Evolutionary conservation across 2,888 invertebrate genomes (phyloP).

Genomic region (Polylopha cassiicola): DNA sequence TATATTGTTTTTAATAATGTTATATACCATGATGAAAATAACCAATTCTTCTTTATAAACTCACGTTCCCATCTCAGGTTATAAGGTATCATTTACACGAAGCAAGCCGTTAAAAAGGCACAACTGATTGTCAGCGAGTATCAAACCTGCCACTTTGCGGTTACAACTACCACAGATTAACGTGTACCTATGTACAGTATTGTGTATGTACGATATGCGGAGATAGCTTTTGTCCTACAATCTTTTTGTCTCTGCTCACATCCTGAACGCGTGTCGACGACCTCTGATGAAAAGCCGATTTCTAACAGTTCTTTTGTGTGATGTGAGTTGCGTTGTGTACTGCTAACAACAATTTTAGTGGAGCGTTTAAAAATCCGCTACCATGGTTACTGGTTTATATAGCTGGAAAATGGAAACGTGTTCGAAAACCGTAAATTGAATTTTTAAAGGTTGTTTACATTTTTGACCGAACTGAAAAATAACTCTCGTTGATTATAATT

Average conservation of each 20-base stretch:
- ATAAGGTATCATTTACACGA: constrained; percentile 13
- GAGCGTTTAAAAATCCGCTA: constrained; percentile 19
- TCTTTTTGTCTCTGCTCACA: constrained; percentile 68
- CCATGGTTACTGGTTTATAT: constrained; percentile 17
- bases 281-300: constrained; percentile 59
- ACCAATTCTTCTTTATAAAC: no score
- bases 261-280: constrained; percentile 64
- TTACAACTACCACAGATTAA: constrained; percentile 16
- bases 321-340: constrained; percentile 35
- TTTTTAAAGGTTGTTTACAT: no score
- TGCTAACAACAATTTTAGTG: constrained; percentile 17
- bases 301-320: constrained; percentile 36
- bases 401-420: constrained; percentile 6
- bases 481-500: no score
- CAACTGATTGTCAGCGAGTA: constrained; percentile 18
- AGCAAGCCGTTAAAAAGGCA: constrained; percentile 15
- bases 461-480: no score
- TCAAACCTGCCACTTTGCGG: constrained; percentile 13
- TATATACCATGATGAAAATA: no score
- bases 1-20: no score
- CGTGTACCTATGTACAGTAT: constrained; percentile 16
- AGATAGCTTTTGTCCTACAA: constrained; percentile 47
- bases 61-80: no score
- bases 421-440: neutral
- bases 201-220: constrained; percentile 35